These are phyloP conservation scores for Clarias platycephalus DNA, from an alignment of 2,797 vertebrate species.

Conservation along the genomic window DNA sequence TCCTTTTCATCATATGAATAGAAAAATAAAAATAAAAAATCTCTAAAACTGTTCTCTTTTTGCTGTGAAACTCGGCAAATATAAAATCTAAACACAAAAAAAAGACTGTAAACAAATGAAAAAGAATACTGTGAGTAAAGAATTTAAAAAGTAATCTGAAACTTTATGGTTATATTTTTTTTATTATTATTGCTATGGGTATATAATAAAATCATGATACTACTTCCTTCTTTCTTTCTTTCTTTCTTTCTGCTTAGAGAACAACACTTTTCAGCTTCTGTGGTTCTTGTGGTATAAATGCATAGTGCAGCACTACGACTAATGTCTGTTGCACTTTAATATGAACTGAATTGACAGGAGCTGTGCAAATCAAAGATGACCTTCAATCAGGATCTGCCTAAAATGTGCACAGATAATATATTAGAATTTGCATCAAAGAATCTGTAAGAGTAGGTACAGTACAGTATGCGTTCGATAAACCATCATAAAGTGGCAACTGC, in stretches of 20 bases:
- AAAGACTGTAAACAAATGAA: neutral
- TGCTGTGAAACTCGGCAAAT: neutral
- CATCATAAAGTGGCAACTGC: neutral
- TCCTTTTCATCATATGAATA: too few species aligned
- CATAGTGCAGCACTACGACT: neutral
- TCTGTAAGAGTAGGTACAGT: neutral
- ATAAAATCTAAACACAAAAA: neutral
- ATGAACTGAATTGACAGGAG: neutral
- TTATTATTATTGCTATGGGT: too few species aligned
- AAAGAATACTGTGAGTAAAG: neutral
- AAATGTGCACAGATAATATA: neutral
- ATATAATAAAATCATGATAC: neutral
- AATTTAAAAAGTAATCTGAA: too few species aligned
- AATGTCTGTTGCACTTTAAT: neutral
- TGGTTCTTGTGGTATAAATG: neutral
- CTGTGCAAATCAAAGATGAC: neutral
- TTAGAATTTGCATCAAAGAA: neutral
- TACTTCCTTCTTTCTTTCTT: neutral
- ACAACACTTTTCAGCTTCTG: neutral
- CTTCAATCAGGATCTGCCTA: neutral
- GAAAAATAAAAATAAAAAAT: too few species aligned
- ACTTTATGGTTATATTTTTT: neutral
- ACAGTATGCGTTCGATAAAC: neutral
- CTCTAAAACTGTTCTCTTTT: too few species aligned
- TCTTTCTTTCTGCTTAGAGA: neutral